Conservation (phyloP, 2,888 invertebrate genomes). For the Acanthosoma haemorrhoidale region DNA sequence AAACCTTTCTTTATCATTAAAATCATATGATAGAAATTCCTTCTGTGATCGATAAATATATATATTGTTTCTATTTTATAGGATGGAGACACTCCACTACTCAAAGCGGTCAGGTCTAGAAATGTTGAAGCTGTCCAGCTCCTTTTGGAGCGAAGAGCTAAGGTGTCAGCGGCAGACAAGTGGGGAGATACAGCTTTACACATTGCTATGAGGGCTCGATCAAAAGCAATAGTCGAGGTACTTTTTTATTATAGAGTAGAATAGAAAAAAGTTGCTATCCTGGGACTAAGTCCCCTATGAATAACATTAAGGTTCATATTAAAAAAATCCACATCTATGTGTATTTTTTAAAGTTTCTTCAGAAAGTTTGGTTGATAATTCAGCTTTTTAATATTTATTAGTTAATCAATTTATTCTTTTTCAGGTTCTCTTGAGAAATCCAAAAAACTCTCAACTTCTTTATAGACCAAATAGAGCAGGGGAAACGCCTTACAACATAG, state of each 20-base stretch:
- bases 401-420: constrained; percentile 46
- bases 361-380: too few species aligned
- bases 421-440: constrained; percentile 79
- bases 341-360: too few species aligned
- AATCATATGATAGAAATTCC: constrained; percentile 6
- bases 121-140: constrained; percentile 87
- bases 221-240: constrained; percentile 38
- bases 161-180: constrained; percentile 84
- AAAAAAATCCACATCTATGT: too few species aligned
- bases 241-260: too few species aligned
- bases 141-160: constrained; percentile 84
- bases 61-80: too few species aligned
- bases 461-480: constrained; percentile 91
- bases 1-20: not conserved
- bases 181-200: constrained; percentile 93
- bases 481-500: constrained; percentile 97
- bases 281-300: too few species aligned
- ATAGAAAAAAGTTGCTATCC: too few species aligned
- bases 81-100: constrained; percentile 89
- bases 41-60: too few species aligned
- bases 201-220: constrained; percentile 83
- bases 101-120: constrained; percentile 85
- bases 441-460: constrained; percentile 88
- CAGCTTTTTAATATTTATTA: too few species aligned
- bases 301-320: too few species aligned